Conservation (phyloP, 2,113 vertebrate species). For the Xiphophorus hellerii region DNA sequence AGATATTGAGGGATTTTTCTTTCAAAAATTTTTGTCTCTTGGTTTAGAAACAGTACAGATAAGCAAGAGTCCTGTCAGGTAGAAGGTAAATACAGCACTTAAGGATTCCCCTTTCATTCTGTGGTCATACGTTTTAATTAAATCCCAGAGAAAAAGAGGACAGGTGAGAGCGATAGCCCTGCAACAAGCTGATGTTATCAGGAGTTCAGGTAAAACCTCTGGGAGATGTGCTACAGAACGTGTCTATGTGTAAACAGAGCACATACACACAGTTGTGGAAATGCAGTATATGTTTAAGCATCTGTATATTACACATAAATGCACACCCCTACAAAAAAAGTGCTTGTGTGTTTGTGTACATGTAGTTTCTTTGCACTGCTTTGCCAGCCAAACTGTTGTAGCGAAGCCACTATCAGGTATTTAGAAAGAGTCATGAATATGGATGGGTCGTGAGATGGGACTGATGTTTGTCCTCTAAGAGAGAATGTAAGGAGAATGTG, state of each 20-base stretch:
- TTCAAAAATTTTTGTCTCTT: conserved; percentile 65
- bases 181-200: conserved; percentile 79
- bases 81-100: conserved; percentile 79
- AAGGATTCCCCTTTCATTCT: conserved; percentile 81
- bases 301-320: conserved; percentile 4
- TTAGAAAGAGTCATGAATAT: conserved; percentile 87
- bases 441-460: conserved; percentile 79
- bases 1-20: conserved; percentile 21
- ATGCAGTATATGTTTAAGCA: conserved; percentile 31
- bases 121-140: conserved; percentile 81
- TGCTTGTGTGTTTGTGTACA: conserved; percentile 30
- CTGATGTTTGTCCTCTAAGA: conserved; percentile 88
- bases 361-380: conserved; percentile 57
- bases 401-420: conserved; percentile 83
- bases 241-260: conserved; percentile 25
- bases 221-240: conserved; percentile 56
- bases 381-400: conserved; percentile 81
- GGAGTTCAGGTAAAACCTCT: conserved; percentile 47
- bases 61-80: conserved; percentile 71
- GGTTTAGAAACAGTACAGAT: conserved; percentile 62
- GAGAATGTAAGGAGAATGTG: conserved; percentile 84
- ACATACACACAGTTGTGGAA: neutral
- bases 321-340: conserved; percentile 9
- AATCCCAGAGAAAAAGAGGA: conserved; percentile 56
- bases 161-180: conserved; percentile 63